phyloP scores from a whole-genome alignment of 2,797 vertebrate species.

The Enteromius argenteus region DNA sequence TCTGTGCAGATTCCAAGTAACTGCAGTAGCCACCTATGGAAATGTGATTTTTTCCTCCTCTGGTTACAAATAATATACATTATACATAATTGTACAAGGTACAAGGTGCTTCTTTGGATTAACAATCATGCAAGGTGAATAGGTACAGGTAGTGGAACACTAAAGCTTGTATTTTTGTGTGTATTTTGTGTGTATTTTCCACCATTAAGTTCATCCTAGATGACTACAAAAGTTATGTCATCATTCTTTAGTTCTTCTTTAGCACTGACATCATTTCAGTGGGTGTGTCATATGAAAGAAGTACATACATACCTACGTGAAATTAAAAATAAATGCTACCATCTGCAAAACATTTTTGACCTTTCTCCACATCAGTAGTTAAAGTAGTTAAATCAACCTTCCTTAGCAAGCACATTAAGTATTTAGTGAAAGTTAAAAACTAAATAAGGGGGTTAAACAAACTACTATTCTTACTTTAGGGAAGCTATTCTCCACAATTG shows the following conservation, averaged over 20 bases:
- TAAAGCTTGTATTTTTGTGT: not conserved
- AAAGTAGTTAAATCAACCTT: not conserved
- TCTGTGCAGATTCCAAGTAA: not conserved
- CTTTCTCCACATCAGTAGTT: not conserved
- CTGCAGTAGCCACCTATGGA: not conserved
- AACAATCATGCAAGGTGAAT: not conserved
- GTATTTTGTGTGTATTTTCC: no score
- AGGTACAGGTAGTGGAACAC: not conserved
- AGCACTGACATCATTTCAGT: not conserved
- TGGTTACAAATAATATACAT: not conserved
- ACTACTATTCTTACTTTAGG: no score
- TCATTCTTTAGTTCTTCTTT: not conserved
- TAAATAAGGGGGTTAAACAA: not conserved
- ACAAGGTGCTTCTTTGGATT: not conserved
- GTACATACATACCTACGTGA: not conserved
- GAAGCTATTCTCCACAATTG: no score
- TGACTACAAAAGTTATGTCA: not conserved
- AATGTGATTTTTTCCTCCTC: not conserved
- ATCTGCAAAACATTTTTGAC: not conserved
- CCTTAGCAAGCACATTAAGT: not conserved
- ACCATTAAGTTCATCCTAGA: not conserved
- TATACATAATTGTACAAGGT: not conserved
- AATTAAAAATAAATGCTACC: not conserved
- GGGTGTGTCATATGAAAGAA: not conserved
- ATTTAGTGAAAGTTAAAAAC: not conserved